These are phyloP conservation scores for Mechanitis mazaeus DNA, from an alignment of 2,888 invertebrate genomes.

Conservation along the genomic window DNA sequence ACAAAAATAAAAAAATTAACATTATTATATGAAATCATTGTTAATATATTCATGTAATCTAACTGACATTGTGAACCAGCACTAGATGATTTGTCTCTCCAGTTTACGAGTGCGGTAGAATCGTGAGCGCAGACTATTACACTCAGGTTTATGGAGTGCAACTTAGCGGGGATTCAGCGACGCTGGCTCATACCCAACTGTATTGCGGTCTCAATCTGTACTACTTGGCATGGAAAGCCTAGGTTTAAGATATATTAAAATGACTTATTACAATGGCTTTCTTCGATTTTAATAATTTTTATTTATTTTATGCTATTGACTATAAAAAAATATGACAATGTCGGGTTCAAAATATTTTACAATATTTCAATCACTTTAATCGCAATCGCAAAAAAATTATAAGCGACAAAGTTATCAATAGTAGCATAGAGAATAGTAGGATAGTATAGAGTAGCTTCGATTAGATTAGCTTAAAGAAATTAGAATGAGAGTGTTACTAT, in stretches of 20 bases:
- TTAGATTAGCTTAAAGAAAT: too few species aligned
- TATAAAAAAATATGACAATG: too few species aligned
- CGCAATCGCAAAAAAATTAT: too few species aligned
- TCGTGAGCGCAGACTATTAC: conserved; percentile 10
- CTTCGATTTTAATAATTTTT: background rate
- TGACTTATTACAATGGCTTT: background rate
- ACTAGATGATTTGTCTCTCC: background rate
- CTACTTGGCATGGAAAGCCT: conserved; percentile 16
- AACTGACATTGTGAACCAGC: background rate
- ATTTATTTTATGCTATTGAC: background rate
- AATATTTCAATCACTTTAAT: too few species aligned
- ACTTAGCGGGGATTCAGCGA: conserved; percentile 10
- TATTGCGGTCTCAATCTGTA: conserved; percentile 9
- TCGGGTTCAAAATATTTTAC: background rate
- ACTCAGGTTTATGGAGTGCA: conserved; percentile 10
- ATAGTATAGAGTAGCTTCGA: too few species aligned
- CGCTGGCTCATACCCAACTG: conserved; percentile 11
- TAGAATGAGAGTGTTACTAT: too few species aligned
- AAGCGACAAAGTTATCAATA: too few species aligned
- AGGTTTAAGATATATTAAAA: conserved; percentile 1
- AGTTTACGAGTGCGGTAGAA: conserved; percentile 12
- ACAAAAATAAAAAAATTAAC: too few species aligned
- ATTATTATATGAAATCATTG: too few species aligned
- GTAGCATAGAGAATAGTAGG: too few species aligned
- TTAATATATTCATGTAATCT: background rate